Evolutionary conservation across 2,888 invertebrate species (phyloP), one percentile per base, ranked within the genome.

Genomic region (Oeneis ivallda): DNA sequence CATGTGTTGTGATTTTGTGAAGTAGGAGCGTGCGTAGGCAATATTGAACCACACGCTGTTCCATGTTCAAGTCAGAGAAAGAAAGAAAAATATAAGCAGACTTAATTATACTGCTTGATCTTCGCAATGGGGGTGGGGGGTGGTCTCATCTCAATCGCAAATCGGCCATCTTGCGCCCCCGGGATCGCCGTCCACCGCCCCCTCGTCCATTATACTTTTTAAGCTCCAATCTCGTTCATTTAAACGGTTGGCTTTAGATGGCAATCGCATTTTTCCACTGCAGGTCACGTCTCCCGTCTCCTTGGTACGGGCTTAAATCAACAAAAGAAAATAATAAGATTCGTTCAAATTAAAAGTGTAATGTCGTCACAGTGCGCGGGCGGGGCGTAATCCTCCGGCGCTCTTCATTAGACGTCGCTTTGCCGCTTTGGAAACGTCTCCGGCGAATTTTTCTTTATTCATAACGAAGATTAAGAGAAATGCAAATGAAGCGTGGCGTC

Each of bases 301-400:
- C 88, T n/a, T 86, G 87, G 81, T 83, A 88, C 85, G 87, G 92
- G 93, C 94, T 93, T 94, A 93, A 93, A 94, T 94, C 94, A 94
- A 94, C 94, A 94, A 93, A 92, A 93, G 92, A 92, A 92, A 92
- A 92, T 92, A 93, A 94, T 93, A 94, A 93, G 93, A 94, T 94
- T 94, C 93, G 89, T 93, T 94, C 93, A 94, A 94, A 94, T 94
- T 94, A 94, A 94, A 94, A 94, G 94, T 94, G 93, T 94, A 94
- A 94, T 89, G 91, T 91, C 89, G 90, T 85, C 88, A 88, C 85
- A 89, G 85, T 84, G 83, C 84, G 83, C 76, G 77, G 78, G 72
- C 73, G 74, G 75, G 72, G 74, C 76, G 77, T 89, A 89, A 89
- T 89, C 90, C 91, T 81, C 70, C 81, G 79, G 80, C 83, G 79